phyloP scores from a whole-genome alignment of 2,888 invertebrate genomes.

The Eupeodes luniger region DNA sequence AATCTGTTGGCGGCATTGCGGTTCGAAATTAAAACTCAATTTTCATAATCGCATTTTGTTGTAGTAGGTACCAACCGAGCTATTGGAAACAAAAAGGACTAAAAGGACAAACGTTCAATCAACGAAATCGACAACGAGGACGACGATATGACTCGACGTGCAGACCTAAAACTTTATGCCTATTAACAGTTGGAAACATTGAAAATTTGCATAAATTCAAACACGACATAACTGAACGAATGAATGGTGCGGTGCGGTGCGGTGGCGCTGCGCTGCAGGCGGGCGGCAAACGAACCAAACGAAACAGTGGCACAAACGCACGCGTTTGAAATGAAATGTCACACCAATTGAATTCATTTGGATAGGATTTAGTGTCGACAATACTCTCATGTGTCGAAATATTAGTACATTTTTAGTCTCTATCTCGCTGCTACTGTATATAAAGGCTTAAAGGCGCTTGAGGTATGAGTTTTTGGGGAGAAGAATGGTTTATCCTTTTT shows the following conservation, averaged over 20 bases:
- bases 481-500: neutral
- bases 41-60: constrained; percentile 32
- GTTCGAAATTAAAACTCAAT: constrained; percentile 74
- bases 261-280: neutral
- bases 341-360: constrained; percentile 72
- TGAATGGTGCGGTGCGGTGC: too few species aligned
- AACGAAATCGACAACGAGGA: too few species aligned
- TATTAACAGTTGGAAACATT: constrained; percentile 15
- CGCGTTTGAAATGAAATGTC: constrained; percentile 65
- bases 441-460: neutral
- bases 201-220: constrained; percentile 63
- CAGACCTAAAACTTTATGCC: constrained; percentile 8
- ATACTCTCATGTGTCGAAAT: constrained; percentile 63
- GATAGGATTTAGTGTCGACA: constrained; percentile 56
- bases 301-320: constrained; percentile 32
- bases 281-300: neutral
- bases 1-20: constrained; percentile 68
- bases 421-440: neutral
- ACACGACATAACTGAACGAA: neutral
- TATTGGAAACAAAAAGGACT: neutral
- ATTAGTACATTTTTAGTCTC: constrained; percentile 33
- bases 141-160: neutral
- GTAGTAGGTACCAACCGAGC: neutral
- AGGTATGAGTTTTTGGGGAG: neutral
- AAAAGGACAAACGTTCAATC: neutral